Evolutionary conservation across 2,113 vertebrate species (phyloP), one percentile per base, ranked within the genome.

Genomic region (Helogale parvula): DNA sequence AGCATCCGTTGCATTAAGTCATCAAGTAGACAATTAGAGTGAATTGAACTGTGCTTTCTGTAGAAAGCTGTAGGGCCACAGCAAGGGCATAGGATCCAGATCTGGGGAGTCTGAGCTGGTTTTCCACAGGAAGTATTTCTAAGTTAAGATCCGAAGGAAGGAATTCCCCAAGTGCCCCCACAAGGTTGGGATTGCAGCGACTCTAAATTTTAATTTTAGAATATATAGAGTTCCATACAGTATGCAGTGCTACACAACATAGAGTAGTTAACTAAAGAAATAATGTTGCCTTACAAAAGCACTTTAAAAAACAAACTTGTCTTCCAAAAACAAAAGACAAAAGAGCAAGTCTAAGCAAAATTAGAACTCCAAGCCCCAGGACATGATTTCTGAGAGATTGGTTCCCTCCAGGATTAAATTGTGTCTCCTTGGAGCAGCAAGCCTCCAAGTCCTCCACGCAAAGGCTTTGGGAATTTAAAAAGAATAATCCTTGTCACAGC

Each of bases 1-100:
- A 4, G 35, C 3, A 1, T 3, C 2, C 1, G 0, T 0, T 1
- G 15, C 35, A 17, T 47, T 47, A 31, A 11, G 77, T 11, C n/a
- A 29, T 8, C 13, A 7, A 31, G 23, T 2, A 31, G 21, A 35
- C 29, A 5, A 14, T 25, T 65, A 21, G 71, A 23, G 7, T 8
- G 27, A 38, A 14, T 3, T 50, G 77, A 38, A 7, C 1, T 35
- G 27, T 23, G 52, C 41, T 77, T 77, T 13, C 31, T 2, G 2
- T 14, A 1, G 27, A 17, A 65, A 23, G 6, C 35, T 3, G 8
- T 5, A 10, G n/a, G 41, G 45, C 25, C 21, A 11, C 17, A 38
- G 69, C 11, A n/a, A 29, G 19, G 27, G 54, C 19, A 2, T 41
- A 15, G 6, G 35, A 15, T 25, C 63, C 57, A 19, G 14, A 45